Percentiles rank a stretch among this genome's conserved stretches.
phyloP scores from a whole-genome alignment of 2,797 vertebrate genomes.

The Gadopsis bispinosus region DNA sequence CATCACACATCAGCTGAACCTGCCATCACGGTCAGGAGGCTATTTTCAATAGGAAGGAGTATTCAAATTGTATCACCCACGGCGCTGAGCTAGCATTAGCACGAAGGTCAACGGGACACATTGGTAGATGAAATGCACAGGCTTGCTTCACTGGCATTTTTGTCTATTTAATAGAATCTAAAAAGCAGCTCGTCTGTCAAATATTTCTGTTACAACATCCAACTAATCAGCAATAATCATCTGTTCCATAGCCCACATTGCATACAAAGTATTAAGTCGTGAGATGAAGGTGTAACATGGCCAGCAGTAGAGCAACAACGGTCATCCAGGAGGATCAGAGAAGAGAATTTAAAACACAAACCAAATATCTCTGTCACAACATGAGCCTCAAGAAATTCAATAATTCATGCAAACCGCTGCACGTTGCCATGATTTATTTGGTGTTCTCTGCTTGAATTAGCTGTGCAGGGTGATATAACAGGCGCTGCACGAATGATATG shows the following conservation, averaged over 20 bases:
- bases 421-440: conserved; percentile 57
- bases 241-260: too few relatives aligned
- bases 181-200: neutral
- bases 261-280: neutral
- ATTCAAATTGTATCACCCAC: neutral
- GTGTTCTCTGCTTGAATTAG: conserved; percentile 51
- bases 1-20: too few relatives aligned
- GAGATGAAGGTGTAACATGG: neutral
- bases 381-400: conserved; percentile 54
- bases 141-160: neutral
- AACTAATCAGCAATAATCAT: too few relatives aligned
- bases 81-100: neutral
- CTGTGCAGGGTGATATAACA: conserved; percentile 61
- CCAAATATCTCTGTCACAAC: conserved; percentile 56
- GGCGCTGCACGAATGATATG: conserved; percentile 63
- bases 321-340: neutral
- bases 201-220: neutral
- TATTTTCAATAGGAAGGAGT: too few relatives aligned
- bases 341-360: conserved; percentile 22
- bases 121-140: neutral
- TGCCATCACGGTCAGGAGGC: too few relatives aligned
- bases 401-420: conserved; percentile 46
- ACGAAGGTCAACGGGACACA: neutral
- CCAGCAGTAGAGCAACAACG: neutral
- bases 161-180: neutral